Conservation (phyloP, 2,888 invertebrate species). For the Thymelicus acteon region DNA sequence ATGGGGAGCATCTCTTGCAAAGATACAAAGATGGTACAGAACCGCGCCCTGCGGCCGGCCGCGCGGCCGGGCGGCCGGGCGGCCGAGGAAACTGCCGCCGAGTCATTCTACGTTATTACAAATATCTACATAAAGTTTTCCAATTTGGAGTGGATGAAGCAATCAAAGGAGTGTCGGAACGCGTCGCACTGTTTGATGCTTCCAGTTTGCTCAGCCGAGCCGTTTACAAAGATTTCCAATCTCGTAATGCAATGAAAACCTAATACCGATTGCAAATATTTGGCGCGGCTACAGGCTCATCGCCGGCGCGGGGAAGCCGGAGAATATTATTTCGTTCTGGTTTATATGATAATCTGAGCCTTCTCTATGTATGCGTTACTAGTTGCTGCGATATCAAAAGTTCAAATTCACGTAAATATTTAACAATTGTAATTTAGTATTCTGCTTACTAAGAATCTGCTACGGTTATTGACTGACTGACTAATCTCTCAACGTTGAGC, state of each 20-base stretch:
- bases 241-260: conserved; percentile 17
- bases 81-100: too few relatives aligned
- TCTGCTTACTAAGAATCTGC: too few relatives aligned
- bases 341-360: not conserved
- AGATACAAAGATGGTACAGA: too few relatives aligned
- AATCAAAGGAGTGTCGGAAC: conserved; percentile 17
- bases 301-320: not conserved
- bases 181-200: conserved; percentile 1
- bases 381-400: not conserved
- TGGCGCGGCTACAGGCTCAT: not conserved
- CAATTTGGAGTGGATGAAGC: conserved; percentile 34
- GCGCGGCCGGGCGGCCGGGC: too few relatives aligned
- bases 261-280: conserved; percentile 21
- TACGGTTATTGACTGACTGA: too few relatives aligned
- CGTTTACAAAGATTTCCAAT: conserved; percentile 19
- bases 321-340: not conserved
- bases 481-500: too few relatives aligned
- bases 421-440: too few relatives aligned
- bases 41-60: too few relatives aligned
- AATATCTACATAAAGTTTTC: conserved; percentile 35
- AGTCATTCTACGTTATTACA: conserved; percentile 3
- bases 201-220: conserved; percentile 3
- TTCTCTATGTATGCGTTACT: not conserved
- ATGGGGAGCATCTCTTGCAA: too few relatives aligned
- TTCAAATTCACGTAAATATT: not conserved